A percentile compares a stretch with the other conserved stretches of the same genome.
Conservation (phyloP, 2,888 invertebrate species). For the Alsophila aescularia region DNA sequence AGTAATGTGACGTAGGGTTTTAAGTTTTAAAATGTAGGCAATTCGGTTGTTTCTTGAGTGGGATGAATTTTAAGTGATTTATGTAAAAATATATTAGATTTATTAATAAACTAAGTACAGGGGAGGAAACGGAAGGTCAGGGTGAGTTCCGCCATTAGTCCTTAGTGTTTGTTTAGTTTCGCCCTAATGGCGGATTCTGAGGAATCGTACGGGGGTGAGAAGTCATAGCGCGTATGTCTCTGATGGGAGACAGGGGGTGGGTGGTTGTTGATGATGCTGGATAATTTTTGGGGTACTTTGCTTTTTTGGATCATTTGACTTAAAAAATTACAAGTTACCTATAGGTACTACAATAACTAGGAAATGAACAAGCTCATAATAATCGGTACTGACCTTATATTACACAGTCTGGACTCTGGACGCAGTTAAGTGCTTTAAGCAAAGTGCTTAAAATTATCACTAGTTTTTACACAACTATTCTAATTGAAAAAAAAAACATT, state of each 20-base stretch:
- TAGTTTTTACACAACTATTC: too few relatives aligned
- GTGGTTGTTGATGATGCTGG: not conserved
- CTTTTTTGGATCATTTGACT: too few relatives aligned
- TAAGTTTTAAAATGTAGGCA: accelerated
- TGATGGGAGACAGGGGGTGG: conserved; percentile 17
- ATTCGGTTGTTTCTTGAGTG: conserved; percentile 15
- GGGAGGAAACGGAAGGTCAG: conserved; percentile 52
- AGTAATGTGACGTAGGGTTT: not conserved
- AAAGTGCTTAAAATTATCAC: too few relatives aligned
- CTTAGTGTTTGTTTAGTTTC: conserved; percentile 52
- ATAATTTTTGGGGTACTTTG: not conserved
- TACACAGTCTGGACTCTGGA: too few relatives aligned
- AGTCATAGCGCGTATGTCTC: conserved; percentile 37
- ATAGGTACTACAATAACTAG: too few relatives aligned
- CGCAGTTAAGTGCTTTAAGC: too few relatives aligned
- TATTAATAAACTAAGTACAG: conserved; percentile 55
- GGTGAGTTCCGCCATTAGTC: conserved; percentile 62
- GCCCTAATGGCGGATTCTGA: conserved; percentile 53
- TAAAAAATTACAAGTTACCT: too few relatives aligned
- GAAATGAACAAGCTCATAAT: too few relatives aligned
- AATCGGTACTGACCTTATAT: too few relatives aligned
- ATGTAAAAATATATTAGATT: conserved; percentile 54
- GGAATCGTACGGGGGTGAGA: conserved; percentile 45
- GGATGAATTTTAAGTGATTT: conserved; percentile 46
- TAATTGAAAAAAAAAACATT: too few relatives aligned